Conservation (phyloP, 2,797 vertebrate genomes). For the Brachyalestes nurse region DNA sequence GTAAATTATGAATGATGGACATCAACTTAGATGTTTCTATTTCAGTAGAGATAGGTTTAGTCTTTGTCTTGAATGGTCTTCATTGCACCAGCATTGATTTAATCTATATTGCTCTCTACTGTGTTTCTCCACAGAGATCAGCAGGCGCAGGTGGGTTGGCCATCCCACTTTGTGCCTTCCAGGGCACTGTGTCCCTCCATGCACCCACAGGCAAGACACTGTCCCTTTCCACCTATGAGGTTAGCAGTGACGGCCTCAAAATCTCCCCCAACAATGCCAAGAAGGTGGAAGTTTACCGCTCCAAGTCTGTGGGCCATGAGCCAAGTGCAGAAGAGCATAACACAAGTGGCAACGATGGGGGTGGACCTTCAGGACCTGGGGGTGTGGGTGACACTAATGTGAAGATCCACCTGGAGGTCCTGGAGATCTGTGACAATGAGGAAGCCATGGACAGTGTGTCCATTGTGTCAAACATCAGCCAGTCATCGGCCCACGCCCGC, state of each 20-base stretch:
- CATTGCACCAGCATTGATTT: background rate
- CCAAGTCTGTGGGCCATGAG: slow-evolving; percentile 96
- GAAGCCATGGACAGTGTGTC: slow-evolving; percentile 97
- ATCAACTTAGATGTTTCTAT: too few relatives aligned
- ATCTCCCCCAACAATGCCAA: slow-evolving; percentile 84
- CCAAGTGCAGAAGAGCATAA: slow-evolving; percentile 84
- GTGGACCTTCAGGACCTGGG: slow-evolving; percentile 49
- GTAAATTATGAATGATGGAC: too few relatives aligned
- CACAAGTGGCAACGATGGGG: slow-evolving; percentile 62
- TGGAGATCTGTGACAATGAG: slow-evolving; percentile 96
- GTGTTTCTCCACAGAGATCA: slow-evolving; percentile 77
- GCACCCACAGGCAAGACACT: slow-evolving; percentile 93
- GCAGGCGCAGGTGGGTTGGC: slow-evolving; percentile 84
- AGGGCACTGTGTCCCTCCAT: slow-evolving; percentile 95
- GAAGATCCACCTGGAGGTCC: slow-evolving; percentile 96
- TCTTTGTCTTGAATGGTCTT: background rate
- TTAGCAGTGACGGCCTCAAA: slow-evolving; percentile 92
- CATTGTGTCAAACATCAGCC: slow-evolving; percentile 97
- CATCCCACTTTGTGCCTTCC: slow-evolving; percentile 93
- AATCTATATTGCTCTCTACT: background rate
- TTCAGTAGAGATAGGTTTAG: too few relatives aligned
- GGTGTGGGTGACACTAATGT: slow-evolving; percentile 88
- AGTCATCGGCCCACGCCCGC: slow-evolving; percentile 90
- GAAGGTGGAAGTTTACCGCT: slow-evolving; percentile 96
- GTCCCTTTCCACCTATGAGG: slow-evolving; percentile 95